phyloP scores from a whole-genome alignment of 2,113 vertebrate genomes.

The Saccopteryx leptura region DNA sequence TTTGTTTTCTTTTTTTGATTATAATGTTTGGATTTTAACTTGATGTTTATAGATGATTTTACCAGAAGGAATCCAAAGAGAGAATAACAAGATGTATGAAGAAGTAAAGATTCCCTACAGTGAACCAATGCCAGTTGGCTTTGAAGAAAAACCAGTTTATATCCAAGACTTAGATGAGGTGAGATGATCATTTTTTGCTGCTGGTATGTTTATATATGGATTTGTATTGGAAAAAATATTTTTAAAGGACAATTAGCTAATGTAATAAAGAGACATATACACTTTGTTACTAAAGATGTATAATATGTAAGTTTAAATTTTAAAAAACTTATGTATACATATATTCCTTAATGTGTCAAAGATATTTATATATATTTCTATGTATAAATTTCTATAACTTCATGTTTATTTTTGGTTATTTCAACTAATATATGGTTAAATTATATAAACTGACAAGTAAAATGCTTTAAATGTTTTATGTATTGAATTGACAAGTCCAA shows the following conservation, averaged over 20 bases:
- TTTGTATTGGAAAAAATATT: conserved; percentile 55
- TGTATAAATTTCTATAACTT: background rate
- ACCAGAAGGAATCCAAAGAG: conserved; percentile 95
- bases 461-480: background rate
- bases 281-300: background rate
- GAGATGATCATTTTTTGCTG: conserved; percentile 79
- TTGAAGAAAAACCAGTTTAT: conserved; percentile 96
- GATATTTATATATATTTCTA: background rate
- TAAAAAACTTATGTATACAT: background rate
- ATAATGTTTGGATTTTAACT: conserved; percentile 56
- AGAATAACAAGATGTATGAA: conserved; percentile 97
- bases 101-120: conserved; percentile 96
- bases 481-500: background rate
- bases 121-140: conserved; percentile 94
- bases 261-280: background rate
- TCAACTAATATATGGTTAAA: background rate
- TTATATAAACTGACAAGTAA: background rate
- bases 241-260: background rate
- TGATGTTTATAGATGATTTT: conserved; percentile 92
- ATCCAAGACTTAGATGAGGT: conserved; percentile 97
- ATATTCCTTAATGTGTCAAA: background rate
- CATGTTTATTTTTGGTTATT: conserved; percentile 54
- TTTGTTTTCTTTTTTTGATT: background rate
- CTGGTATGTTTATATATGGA: background rate
- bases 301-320: background rate